Percentiles rank a stretch among this genome's conserved stretches.
Evolutionary conservation across 2,797 vertebrate species (phyloP).

Genomic region (Synaphobranchus kaupii): DNA sequence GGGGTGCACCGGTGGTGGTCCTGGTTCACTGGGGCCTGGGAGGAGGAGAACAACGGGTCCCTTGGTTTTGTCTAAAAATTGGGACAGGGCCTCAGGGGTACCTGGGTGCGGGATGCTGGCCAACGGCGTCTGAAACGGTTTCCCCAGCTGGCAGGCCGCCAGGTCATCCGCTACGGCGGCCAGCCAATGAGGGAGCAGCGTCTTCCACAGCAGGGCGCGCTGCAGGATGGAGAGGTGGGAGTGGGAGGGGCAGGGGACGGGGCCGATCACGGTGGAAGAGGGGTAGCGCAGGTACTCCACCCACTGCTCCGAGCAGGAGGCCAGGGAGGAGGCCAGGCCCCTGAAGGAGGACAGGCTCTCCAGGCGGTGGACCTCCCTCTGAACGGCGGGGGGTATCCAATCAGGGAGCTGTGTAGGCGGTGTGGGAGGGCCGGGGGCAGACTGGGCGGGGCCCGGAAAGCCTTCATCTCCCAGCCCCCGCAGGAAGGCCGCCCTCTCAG

Average conservation of each 20-base stretch:
- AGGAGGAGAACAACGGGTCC: conserved; percentile 72
- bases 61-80: conserved; percentile 54
- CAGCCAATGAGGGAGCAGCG: conserved; percentile 68
- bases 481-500: conserved; percentile 73
- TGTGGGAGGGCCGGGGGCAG: neutral
- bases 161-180: conserved; percentile 64
- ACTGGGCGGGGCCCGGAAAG: neutral
- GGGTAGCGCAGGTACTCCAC: conserved; percentile 76
- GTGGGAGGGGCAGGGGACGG: conserved; percentile 67
- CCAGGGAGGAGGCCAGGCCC: conserved; percentile 75
- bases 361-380: conserved; percentile 66
- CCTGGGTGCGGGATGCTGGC: conserved; percentile 42
- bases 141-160: conserved; percentile 66
- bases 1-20: conserved; percentile 61
- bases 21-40: conserved; percentile 51
- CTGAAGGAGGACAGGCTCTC: conserved; percentile 73
- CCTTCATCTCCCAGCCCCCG: conserved; percentile 65
- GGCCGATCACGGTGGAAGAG: conserved; percentile 68
- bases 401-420: conserved; percentile 52
- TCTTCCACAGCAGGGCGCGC: conserved; percentile 81
- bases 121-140: conserved; percentile 31
- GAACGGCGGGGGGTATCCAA: conserved; percentile 69
- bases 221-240: conserved; percentile 76
- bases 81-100: conserved; percentile 51
- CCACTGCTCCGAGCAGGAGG: conserved; percentile 68